phyloP scores from a whole-genome alignment of 2,888 invertebrate genomes.

The Trimorus sp. region DNA sequence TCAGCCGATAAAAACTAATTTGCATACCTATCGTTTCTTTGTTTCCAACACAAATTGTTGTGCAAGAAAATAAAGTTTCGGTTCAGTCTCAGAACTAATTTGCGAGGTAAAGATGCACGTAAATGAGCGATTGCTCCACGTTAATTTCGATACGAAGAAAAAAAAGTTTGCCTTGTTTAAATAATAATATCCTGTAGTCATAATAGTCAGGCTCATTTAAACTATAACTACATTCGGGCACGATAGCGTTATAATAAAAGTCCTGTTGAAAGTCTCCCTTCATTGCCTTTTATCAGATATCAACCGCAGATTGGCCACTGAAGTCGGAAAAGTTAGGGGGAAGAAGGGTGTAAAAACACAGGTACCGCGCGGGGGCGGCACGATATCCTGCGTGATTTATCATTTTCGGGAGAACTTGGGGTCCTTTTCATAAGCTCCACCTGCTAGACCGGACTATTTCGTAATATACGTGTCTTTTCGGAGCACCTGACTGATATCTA shows the following conservation, averaged over 20 bases:
- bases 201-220: conserved; percentile 39
- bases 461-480: conserved; percentile 37
- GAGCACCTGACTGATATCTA: conserved; percentile 51
- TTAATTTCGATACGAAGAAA: conserved; percentile 16
- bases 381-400: conserved; percentile 57
- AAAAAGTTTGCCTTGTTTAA: conserved; percentile 27
- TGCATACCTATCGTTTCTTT: no score
- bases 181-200: conserved; percentile 29
- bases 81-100: background rate
- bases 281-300: conserved; percentile 48
- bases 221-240: conserved; percentile 46
- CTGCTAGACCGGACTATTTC: conserved; percentile 32
- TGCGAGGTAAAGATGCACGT: conserved; percentile 1
- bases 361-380: conserved; percentile 34
- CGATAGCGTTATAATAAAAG: conserved; percentile 49
- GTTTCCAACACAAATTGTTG: no score
- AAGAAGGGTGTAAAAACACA: conserved; percentile 54
- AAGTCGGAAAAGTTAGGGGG: conserved; percentile 54
- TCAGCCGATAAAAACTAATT: no score
- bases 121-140: conserved; percentile 30
- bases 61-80: conserved; percentile 7
- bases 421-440: conserved; percentile 48
- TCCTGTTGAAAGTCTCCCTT: conserved; percentile 48
- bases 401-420: conserved; percentile 54
- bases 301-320: conserved; percentile 55